phyloP scores from a whole-genome alignment of 2,797 vertebrate species.

The Lepus townsendii region DNA sequence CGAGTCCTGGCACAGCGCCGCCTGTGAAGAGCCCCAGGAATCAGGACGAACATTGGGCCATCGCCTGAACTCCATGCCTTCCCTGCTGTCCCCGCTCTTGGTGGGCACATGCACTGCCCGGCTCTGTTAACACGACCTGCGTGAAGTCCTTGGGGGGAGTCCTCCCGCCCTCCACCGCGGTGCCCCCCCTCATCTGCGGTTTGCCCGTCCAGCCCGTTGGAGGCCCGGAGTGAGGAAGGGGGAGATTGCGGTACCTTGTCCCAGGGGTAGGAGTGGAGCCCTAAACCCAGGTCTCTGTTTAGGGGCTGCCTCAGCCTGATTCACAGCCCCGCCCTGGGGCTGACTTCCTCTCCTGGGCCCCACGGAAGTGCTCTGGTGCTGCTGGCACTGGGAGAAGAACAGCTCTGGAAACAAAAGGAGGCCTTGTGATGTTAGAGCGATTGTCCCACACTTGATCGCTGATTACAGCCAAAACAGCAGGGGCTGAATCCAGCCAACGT shows the following conservation, averaged over 20 bases:
- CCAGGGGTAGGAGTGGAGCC: background rate
- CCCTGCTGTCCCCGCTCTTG: background rate
- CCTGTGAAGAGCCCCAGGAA: background rate
- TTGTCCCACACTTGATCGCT: constrained; percentile 73
- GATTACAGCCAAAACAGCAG: constrained; percentile 79
- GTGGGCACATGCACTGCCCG: background rate
- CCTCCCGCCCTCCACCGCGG: background rate
- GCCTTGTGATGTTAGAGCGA: constrained; percentile 76
- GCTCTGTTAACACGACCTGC: constrained; percentile 5
- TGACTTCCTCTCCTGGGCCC: constrained; percentile 65
- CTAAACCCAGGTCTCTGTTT: background rate
- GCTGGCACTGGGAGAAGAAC: background rate
- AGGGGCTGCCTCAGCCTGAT: constrained; percentile 56
- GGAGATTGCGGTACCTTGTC: background rate
- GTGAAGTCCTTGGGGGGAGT: background rate
- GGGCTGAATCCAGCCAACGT: constrained; percentile 73
- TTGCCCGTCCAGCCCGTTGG: background rate
- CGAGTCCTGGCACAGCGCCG: background rate
- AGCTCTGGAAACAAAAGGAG: constrained; percentile 70
- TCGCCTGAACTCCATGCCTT: background rate
- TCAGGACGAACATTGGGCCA: background rate
- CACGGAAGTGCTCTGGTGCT: constrained; percentile 55
- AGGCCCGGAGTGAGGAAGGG: background rate
- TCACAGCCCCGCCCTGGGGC: background rate
- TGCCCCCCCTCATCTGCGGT: background rate